Conservation (phyloP, 1,140 invertebrate genomes). For the Drosophila bipectinata region DNA sequence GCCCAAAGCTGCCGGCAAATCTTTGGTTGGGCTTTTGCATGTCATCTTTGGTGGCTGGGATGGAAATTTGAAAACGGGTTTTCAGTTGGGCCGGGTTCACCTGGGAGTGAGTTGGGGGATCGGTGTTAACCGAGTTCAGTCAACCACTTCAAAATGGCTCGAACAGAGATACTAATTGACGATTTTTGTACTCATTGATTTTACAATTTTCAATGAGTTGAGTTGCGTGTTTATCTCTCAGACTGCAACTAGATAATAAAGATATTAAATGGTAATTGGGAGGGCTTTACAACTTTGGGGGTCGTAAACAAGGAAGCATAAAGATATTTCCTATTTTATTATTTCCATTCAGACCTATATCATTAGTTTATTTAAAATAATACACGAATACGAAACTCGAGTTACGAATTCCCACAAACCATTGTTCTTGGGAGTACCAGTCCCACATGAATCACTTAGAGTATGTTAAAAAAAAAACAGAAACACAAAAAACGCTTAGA, state of each 20-base stretch:
- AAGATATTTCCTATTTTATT: slow-evolving; percentile 18
- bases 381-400: slow-evolving; percentile 5
- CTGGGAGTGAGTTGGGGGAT: slow-evolving; percentile 19
- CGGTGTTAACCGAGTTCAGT: slow-evolving; percentile 32
- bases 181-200: background rate
- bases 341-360: background rate
- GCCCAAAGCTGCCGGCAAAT: slow-evolving; percentile 22
- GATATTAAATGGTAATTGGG: background rate
- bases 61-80: slow-evolving; percentile 40
- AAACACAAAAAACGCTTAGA: slow-evolving; percentile 6
- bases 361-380: slow-evolving; percentile 16
- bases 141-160: slow-evolving; percentile 22
- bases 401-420: slow-evolving; percentile 16
- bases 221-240: background rate
- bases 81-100: slow-evolving; percentile 20
- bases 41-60: slow-evolving; percentile 17
- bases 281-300: background rate
- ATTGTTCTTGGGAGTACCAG: slow-evolving; percentile 31
- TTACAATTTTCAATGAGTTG: background rate
- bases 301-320: slow-evolving; percentile 1
- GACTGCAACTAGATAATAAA: background rate
- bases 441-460: background rate
- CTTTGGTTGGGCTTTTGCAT: slow-evolving; percentile 3
- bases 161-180: slow-evolving; percentile 10
- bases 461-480: slow-evolving; percentile 1